These are phyloP conservation scores for Crotophaga sulcirostris DNA, from an alignment of 2,113 vertebrate species.

Conservation along the genomic window DNA sequence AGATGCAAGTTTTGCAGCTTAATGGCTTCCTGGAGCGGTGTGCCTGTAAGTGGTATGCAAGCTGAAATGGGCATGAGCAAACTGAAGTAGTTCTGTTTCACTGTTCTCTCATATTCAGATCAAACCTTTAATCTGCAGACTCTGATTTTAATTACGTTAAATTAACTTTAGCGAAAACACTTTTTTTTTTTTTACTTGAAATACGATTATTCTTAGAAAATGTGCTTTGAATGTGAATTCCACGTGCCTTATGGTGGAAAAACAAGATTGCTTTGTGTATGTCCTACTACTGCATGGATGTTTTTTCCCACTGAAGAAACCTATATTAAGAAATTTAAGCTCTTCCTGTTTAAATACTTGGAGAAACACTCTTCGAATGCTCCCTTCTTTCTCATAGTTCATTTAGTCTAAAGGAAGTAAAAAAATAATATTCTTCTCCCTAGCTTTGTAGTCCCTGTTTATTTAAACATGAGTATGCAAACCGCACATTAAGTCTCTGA, in stretches of 20 bases:
- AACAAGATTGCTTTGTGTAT: not conserved
- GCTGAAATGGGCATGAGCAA: constrained; percentile 6
- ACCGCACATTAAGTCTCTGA: not conserved
- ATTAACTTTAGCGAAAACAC: not conserved
- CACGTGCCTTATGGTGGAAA: not conserved
- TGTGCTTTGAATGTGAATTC: not conserved
- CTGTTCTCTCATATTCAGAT: not conserved
- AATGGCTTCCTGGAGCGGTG: not conserved
- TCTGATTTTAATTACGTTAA: not conserved
- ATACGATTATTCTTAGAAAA: not conserved
- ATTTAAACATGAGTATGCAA: not conserved
- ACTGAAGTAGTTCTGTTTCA: not conserved
- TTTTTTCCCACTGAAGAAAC: not conserved
- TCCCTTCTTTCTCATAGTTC: not conserved
- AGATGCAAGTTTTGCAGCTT: not conserved
- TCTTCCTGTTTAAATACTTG: not conserved
- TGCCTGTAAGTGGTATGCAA: not conserved
- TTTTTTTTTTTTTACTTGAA: not conserved
- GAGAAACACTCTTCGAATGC: not conserved
- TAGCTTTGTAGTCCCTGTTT: not conserved
- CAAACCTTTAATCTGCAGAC: not conserved
- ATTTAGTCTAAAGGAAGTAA: not conserved
- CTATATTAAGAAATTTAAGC: not conserved
- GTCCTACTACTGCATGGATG: not conserved
- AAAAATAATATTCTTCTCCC: too few species aligned